These are phyloP conservation scores for Noctua fimbriata DNA, from an alignment of 2,888 invertebrate genomes.

Conservation along the genomic window DNA sequence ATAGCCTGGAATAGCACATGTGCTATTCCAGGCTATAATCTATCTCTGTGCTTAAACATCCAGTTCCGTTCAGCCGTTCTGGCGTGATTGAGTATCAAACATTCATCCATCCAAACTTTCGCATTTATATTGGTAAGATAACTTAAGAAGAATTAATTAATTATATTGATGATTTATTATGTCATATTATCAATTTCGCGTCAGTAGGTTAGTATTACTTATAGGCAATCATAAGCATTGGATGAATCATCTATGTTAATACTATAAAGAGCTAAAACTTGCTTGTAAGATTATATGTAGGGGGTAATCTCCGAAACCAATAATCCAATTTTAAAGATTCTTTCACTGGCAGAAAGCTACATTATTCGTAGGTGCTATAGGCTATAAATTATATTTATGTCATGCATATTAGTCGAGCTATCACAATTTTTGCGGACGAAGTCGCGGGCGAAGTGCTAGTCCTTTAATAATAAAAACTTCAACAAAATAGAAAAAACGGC, in stretches of 20 bases:
- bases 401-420: no score
- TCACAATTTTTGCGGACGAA: no score
- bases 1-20: no score
- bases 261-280: no score
- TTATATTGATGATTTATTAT: not conserved
- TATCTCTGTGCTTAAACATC: not conserved
- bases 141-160: not conserved
- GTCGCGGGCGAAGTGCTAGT: no score
- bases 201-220: not conserved
- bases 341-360: no score
- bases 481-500: not conserved
- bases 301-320: no score
- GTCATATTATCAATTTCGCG: not conserved
- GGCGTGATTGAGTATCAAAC: not conserved
- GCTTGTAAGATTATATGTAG: no score
- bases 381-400: no score
- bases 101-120: not conserved
- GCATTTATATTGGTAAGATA: not conserved
- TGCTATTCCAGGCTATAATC: not conserved
- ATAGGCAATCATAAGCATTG: not conserved
- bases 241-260: no score
- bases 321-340: no score
- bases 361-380: no score
- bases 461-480: not conserved
- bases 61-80: not conserved